Evolutionary conservation across 2,888 invertebrate species (phyloP), one percentile per base, ranked within the genome.

Genomic region (Spilarctia lutea): DNA sequence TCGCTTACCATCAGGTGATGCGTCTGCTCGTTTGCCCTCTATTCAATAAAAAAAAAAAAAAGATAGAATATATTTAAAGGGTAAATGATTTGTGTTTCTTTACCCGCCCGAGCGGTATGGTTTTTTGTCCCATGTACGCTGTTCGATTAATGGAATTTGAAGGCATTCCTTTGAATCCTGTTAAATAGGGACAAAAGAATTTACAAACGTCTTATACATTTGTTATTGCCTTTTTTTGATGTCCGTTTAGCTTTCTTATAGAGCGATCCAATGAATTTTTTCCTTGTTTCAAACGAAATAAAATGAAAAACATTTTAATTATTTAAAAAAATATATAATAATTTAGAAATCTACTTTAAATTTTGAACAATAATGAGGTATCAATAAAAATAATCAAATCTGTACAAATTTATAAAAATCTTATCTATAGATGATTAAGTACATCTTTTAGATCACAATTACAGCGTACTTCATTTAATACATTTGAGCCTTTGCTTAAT

Each of bases 61-160:
- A n/a, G n/a, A n/a, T n/a, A n/a, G n/a, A n/a, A n/a, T n/a, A n/a
- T n/a, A n/a, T n/a, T n/a, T n/a, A n/a, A n/a, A n/a, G 56, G 11
- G 16, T 27, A 27, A 2, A 18, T 18, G 65, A 65, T 24, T 10
- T 35, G 65, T 35, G 35, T 35, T 24, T 24, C 24, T 65, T 65
- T 35, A 24, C 35, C 33, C 11, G n/a, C n/a, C n/a, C 20, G 33
- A 35, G 35, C 0, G 24, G 0, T 35, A 65, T 24, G 20, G 24
- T 18, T 18, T 3, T 16, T 39, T 60, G 39, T 60, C 2, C 6
- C 13, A 3, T 30, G 27, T 18, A 30, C 56, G 74, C n/a, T 71
- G 24, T 77, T 74, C 73, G 66, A 66, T 18, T 75, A 73, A 27
- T 13, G 48, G 39, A 66, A 72, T 77, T 75, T 48, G 35, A 75